Evolutionary conservation across 1,140 invertebrate species (phyloP), one percentile per base, ranked within the genome.

Genomic region (Trachymyrmex septentrionalis): DNA sequence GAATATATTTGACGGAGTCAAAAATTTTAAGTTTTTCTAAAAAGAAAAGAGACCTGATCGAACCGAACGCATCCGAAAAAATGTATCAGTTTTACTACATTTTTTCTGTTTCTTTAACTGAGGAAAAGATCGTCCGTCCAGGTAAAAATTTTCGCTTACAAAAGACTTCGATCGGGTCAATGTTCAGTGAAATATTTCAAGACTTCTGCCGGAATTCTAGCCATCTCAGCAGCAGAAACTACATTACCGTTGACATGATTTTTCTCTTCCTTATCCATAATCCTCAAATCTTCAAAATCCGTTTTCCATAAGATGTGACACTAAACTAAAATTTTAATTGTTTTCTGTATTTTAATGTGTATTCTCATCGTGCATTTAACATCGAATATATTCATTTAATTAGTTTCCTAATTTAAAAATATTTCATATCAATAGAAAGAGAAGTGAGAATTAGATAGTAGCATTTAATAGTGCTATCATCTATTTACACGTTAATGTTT

Each of bases 171-270:
- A n/a, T 21, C 55, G 2, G 55, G 53, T 50, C 48, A 50, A 67
- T 12, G 7, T 77, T 87, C 71, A 44, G 27, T 69, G 30, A 85
- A 71, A 87, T 85, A 87, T 57, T 12, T 87, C 69, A 76, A 63
- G n/a, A 34, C 30, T 34, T 34, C 2, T 0, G n/a, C 5, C 0
- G 6, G 6, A 6, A 73, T 38, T 44, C 34, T 0, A 34, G 34
- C 6, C 34, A 38, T 38, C 7, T 38, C 0, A 38, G 34, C 7
- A 38, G 34, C 4, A 9, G 3, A 38, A 76, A 61, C 1, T 16
- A 30, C 4, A 72, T 12, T 12, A 2, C 38, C 55, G 0, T 34
- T 3, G 24, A 24, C 61, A 76, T 4, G 3, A 63, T 63, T 76
- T 76, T 76, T 44, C 34, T 38, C 12, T 61, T 44, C 14, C n/a